phyloP scores from a whole-genome alignment of 2,888 invertebrate species.

The Tenodera sinensis region DNA sequence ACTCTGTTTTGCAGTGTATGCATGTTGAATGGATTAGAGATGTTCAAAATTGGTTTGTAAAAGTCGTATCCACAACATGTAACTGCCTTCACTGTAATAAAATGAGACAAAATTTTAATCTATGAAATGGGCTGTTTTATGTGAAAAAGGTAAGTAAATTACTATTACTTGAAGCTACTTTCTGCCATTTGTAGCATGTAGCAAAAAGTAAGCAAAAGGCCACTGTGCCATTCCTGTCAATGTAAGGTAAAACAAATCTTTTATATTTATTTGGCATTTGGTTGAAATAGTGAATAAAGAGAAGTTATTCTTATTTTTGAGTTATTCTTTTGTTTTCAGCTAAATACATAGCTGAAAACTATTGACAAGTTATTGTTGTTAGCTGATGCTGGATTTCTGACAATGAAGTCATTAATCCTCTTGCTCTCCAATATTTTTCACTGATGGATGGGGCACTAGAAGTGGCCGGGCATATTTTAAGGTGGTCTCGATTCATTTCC shows the following conservation, averaged over 20 bases:
- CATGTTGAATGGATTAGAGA: neutral
- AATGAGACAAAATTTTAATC: neutral
- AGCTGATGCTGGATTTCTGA: too few relatives aligned
- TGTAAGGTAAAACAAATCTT: neutral
- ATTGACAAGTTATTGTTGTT: too few relatives aligned
- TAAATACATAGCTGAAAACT: too few relatives aligned
- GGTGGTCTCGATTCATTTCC: too few relatives aligned
- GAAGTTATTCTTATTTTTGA: neutral
- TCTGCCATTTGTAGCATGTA: neutral
- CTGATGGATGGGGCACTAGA: too few relatives aligned
- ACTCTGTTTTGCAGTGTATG: neutral
- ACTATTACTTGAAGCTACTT: neutral
- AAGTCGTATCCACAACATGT: neutral
- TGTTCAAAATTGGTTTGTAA: neutral
- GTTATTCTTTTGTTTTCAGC: too few relatives aligned
- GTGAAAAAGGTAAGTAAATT: neutral
- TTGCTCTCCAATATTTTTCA: too few relatives aligned
- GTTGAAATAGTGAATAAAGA: neutral
- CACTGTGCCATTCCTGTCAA: neutral
- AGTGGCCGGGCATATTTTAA: too few relatives aligned
- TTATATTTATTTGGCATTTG: neutral
- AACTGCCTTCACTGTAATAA: neutral
- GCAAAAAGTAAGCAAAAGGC: too few relatives aligned
- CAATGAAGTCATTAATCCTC: too few relatives aligned
- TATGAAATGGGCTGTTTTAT: neutral